These are phyloP conservation scores for Rhinolophus ferrumequinum DNA, from an alignment of 2,113 vertebrate genomes.

Conservation along the genomic window DNA sequence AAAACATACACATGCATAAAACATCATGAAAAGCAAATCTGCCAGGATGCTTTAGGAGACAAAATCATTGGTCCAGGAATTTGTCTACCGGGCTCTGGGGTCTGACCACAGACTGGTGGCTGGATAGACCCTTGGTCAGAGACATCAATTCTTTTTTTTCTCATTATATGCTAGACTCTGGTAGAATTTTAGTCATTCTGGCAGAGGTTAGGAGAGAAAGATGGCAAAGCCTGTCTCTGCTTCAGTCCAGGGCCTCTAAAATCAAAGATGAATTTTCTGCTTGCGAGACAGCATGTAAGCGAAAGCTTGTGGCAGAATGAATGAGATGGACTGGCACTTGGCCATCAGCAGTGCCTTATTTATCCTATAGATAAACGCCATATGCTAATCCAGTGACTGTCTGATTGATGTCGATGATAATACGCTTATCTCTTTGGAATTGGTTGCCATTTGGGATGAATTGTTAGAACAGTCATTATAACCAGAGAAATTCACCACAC, in stretches of 20 bases:
- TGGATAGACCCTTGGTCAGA: not conserved
- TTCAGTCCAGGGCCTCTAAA: not conserved
- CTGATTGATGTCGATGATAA: slow-evolving; percentile 29
- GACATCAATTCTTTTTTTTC: not conserved
- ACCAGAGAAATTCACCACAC: slow-evolving; percentile 31
- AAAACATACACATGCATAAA: slow-evolving; percentile 35
- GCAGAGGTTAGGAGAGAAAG: not conserved
- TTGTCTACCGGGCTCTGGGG: not conserved
- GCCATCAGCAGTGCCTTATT: not conserved
- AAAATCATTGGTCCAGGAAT: not conserved
- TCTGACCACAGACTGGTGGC: not conserved
- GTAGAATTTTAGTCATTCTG: not conserved
- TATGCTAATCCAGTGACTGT: not conserved
- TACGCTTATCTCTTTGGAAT: slow-evolving; percentile 57
- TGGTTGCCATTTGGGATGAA: slow-evolving; percentile 53
- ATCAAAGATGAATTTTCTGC: not conserved
- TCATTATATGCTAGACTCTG: not conserved
- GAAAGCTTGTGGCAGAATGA: not conserved
- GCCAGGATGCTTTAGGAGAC: not conserved
- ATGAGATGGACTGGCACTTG: not conserved
- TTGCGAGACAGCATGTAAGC: not conserved
- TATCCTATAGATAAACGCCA: not conserved
- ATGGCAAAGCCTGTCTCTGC: not conserved
- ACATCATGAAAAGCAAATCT: not conserved
- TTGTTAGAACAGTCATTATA: slow-evolving; percentile 50